Evolutionary conservation across 2,888 invertebrate species (phyloP).

Genomic region (Brenthis ino): DNA sequence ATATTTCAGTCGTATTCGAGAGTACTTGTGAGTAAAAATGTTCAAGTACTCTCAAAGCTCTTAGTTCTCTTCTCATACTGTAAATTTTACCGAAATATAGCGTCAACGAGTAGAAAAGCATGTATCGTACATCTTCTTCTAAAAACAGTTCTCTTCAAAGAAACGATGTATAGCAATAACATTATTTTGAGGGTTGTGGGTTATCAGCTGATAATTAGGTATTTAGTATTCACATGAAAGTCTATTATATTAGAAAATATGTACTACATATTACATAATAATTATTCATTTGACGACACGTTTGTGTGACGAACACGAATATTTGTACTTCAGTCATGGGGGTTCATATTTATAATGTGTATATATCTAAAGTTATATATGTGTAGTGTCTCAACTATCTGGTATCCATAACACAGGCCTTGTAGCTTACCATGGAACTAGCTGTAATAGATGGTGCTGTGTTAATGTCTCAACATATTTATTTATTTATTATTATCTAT

Average conservation of each 20-base stretch:
- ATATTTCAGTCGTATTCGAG: neutral
- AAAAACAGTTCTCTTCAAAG: slow-evolving; percentile 1
- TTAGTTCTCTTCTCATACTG: neutral
- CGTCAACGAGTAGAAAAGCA: neutral
- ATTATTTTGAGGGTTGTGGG: neutral
- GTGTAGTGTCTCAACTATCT: too few relatives aligned
- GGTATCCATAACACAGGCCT: too few relatives aligned
- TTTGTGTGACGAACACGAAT: too few relatives aligned
- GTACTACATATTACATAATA: too few relatives aligned
- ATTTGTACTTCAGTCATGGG: too few relatives aligned
- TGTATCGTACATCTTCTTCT: neutral
- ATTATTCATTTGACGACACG: too few relatives aligned
- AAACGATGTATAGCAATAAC: slow-evolving; percentile 6
- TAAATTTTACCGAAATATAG: neutral
- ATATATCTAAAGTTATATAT: too few relatives aligned
- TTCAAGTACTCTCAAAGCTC: neutral
- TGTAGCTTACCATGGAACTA: too few relatives aligned
- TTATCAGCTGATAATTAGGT: neutral
- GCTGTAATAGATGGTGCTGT: too few relatives aligned
- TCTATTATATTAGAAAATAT: neutral
- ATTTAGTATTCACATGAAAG: neutral
- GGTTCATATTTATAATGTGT: too few relatives aligned
- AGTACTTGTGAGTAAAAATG: neutral
- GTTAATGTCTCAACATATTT: too few relatives aligned
- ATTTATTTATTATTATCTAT: too few relatives aligned